These are phyloP conservation scores for Ornithoptera priamus DNA, from an alignment of 2,888 invertebrate genomes.

Conservation along the genomic window DNA sequence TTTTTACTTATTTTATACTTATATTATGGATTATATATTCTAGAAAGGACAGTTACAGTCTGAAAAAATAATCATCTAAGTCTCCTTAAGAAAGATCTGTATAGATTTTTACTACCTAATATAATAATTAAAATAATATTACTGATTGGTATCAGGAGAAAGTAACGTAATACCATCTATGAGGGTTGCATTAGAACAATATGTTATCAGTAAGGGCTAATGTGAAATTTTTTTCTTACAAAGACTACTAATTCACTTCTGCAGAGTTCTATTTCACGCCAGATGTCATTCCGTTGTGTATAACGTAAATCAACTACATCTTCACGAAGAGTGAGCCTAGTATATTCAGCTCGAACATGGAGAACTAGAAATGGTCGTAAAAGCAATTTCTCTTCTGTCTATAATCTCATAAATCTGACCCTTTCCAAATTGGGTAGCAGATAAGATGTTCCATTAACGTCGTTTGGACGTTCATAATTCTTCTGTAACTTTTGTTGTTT, in stretches of 20 bases:
- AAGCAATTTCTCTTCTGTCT: neutral
- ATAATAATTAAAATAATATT: too few relatives aligned
- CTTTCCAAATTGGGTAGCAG: slow-evolving; percentile 13
- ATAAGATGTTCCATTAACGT: slow-evolving; percentile 20
- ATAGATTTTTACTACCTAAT: too few relatives aligned
- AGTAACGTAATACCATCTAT: too few relatives aligned
- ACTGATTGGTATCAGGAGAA: too few relatives aligned
- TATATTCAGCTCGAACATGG: slow-evolving; percentile 1
- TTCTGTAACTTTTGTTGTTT: slow-evolving; percentile 9
- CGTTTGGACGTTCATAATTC: slow-evolving; percentile 5
- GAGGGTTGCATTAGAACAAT: too few relatives aligned
- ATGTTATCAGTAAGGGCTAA: too few relatives aligned
- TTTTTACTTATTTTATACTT: too few relatives aligned
- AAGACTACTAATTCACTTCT: neutral
- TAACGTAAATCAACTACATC: neutral
- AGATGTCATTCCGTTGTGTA: neutral
- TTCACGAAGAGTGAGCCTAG: neutral
- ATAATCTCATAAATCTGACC: slow-evolving; percentile 16
- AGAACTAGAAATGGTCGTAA: slow-evolving; percentile 6
- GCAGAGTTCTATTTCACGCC: neutral
- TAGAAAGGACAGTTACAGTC: too few relatives aligned
- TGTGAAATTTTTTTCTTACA: too few relatives aligned
- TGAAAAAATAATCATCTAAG: too few relatives aligned
- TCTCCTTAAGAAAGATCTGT: too few relatives aligned
- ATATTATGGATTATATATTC: too few relatives aligned